These are phyloP conservation scores for Drosophila setifemur DNA, from an alignment of 1,140 invertebrate species.

Conservation along the genomic window DNA sequence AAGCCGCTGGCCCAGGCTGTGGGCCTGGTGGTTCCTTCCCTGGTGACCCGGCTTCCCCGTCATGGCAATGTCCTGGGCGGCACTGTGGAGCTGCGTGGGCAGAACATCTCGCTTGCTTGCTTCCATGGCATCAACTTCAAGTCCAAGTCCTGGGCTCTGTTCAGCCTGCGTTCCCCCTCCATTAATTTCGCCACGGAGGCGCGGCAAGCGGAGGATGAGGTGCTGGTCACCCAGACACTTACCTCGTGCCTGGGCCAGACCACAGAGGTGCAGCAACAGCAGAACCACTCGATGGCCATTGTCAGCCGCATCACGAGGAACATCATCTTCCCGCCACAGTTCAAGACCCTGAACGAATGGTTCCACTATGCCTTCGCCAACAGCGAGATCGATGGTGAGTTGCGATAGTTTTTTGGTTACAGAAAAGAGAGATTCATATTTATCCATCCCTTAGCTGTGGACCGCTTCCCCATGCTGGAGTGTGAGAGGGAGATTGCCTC, in stretches of 20 bases:
- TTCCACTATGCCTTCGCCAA: constrained; percentile 97
- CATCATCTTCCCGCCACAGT: constrained; percentile 96
- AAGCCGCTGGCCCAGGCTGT: constrained; percentile 85
- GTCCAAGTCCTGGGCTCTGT: constrained; percentile 97
- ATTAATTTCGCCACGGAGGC: constrained; percentile 98
- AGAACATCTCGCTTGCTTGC: constrained; percentile 96
- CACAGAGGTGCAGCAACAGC: constrained; percentile 86
- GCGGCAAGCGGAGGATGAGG: constrained; percentile 87
- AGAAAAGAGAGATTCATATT: background rate
- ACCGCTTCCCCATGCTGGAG: constrained; percentile 94
- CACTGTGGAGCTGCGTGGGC: constrained; percentile 94
- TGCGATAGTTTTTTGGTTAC: background rate
- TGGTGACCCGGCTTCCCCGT: constrained; percentile 86
- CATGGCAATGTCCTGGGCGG: constrained; percentile 95
- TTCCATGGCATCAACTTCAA: constrained; percentile 98
- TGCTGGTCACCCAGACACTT: constrained; percentile 93
- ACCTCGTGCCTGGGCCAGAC: constrained; percentile 92
- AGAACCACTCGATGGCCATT: constrained; percentile 94
- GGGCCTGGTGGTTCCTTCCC: constrained; percentile 89
- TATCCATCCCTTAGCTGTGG: constrained; percentile 87
- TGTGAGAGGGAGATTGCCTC: constrained; percentile 84
- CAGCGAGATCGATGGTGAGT: constrained; percentile 94
- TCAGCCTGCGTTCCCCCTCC: constrained; percentile 96
- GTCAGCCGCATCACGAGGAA: constrained; percentile 95
- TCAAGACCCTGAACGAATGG: constrained; percentile 96